Conservation (phyloP, 2,797 vertebrate genomes). For the Gymnodraco acuticeps region DNA sequence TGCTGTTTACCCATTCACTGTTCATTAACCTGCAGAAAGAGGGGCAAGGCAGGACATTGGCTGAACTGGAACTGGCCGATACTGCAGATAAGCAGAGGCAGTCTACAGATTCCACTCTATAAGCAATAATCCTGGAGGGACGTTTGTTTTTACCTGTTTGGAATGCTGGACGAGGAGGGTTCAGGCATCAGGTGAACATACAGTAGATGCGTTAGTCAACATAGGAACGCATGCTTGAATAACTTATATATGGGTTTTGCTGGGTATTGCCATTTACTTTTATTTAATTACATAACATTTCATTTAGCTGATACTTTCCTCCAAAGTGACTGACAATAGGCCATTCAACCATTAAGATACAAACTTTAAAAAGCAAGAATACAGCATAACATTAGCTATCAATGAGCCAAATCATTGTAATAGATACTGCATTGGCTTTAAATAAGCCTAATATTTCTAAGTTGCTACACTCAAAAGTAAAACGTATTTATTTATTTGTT, state of each 20-base stretch:
- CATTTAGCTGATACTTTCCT: no score
- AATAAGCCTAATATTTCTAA: no score
- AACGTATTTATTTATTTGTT: no score
- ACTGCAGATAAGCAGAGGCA: conserved; percentile 55
- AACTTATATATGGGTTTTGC: neutral
- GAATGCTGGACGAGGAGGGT: neutral
- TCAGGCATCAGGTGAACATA: neutral
- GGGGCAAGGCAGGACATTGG: neutral
- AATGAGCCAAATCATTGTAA: no score
- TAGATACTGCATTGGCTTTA: no score
- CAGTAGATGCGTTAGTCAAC: neutral
- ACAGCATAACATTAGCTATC: no score
- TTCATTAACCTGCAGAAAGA: conserved; percentile 62
- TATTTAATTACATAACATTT: neutral
- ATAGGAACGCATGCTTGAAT: neutral
- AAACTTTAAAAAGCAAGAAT: no score
- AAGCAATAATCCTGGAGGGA: neutral
- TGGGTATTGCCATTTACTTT: neutral
- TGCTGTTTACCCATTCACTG: conserved; percentile 55
- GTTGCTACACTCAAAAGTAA: no score
- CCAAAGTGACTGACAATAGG: no score
- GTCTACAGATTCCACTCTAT: conserved; percentile 16
- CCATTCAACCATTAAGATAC: no score
- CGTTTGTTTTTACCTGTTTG: conserved; percentile 28
- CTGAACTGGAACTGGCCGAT: conserved; percentile 8